A percentile compares a stretch with the other conserved stretches of the same genome.
phyloP scores from a whole-genome alignment of 1,140 invertebrate species.

The Rhynchophorus ferrugineus region DNA sequence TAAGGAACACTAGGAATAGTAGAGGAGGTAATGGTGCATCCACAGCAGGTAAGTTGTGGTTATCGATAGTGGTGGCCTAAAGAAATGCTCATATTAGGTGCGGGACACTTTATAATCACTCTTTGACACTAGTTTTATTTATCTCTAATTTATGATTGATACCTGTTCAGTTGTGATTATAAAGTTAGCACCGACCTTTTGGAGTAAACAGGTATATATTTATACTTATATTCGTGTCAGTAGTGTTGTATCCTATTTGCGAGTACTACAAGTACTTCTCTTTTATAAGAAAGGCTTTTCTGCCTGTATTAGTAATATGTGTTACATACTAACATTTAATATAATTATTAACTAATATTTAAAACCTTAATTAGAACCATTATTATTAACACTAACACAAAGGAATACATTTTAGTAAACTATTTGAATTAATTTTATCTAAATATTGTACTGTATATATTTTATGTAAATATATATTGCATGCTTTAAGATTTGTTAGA shows the following conservation, averaged over 20 bases:
- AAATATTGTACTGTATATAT: too few relatives aligned
- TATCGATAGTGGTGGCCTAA: slow-evolving; percentile 47
- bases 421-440: too few relatives aligned
- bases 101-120: background rate
- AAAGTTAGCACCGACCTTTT: slow-evolving; percentile 5
- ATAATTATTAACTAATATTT: too few relatives aligned
- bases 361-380: too few relatives aligned
- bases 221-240: background rate
- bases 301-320: background rate
- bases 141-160: background rate
- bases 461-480: background rate
- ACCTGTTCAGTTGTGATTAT: background rate
- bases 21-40: slow-evolving; percentile 47
- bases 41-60: slow-evolving; percentile 35
- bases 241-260: background rate
- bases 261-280: background rate
- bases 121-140: background rate
- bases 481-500: background rate
- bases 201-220: slow-evolving; percentile 2
- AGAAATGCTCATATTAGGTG: slow-evolving; percentile 31
- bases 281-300: slow-evolving; percentile 4
- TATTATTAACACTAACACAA: too few relatives aligned
- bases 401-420: too few relatives aligned
- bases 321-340: background rate
- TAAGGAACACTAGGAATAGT: slow-evolving; percentile 70